phyloP scores from a whole-genome alignment of 2,888 invertebrate genomes.

The Trichopria drosophilae region DNA sequence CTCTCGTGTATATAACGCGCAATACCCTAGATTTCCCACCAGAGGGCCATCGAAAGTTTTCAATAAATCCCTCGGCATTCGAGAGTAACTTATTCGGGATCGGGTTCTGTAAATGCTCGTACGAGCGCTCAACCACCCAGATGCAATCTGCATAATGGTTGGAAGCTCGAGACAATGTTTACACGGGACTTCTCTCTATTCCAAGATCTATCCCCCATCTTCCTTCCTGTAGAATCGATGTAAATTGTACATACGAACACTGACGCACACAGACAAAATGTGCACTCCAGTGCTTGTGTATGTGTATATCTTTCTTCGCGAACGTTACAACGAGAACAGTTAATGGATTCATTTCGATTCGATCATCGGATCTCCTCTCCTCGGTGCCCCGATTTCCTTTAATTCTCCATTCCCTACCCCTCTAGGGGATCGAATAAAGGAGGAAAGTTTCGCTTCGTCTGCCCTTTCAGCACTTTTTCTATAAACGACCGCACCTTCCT shows the following conservation, averaged over 20 bases:
- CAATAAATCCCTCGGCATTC: constrained; percentile 35
- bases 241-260: no score
- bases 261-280: no score
- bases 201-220: constrained; percentile 2
- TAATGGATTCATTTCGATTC: constrained; percentile 56
- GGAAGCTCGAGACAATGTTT: constrained; percentile 56
- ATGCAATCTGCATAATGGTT: constrained; percentile 58
- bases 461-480: constrained; percentile 40
- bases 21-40: constrained; percentile 33
- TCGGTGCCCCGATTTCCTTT: not conserved
- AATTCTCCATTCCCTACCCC: not conserved
- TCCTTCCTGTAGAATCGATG: constrained; percentile 16
- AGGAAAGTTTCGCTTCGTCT: constrained; percentile 6
- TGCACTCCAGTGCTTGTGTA: constrained; percentile 31
- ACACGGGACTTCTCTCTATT: constrained; percentile 39
- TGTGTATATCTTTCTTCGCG: constrained; percentile 37
- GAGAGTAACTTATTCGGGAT: constrained; percentile 16
- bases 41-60: constrained; percentile 39
- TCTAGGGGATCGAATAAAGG: constrained; percentile 7
- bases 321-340: constrained; percentile 50
- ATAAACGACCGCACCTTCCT: constrained; percentile 36
- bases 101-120: constrained; percentile 37
- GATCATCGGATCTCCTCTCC: constrained; percentile 47
- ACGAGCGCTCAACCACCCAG: constrained; percentile 46
- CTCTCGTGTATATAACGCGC: no score